phyloP scores from a whole-genome alignment of 2,888 invertebrate genomes.

The Gymnosoma rotundatum region DNA sequence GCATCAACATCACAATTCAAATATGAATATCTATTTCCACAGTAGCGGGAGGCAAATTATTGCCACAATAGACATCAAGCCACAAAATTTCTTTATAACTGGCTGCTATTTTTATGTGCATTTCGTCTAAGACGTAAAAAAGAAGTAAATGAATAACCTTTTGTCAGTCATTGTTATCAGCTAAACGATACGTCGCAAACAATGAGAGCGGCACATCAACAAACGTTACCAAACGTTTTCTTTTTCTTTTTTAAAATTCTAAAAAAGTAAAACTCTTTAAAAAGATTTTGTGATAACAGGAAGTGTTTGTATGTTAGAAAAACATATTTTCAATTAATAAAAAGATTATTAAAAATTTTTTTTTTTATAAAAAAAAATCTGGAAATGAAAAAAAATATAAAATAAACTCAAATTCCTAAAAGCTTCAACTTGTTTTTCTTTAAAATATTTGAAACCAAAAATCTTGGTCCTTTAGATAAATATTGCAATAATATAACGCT shows the following conservation, averaged over 20 bases:
- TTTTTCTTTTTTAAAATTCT: background rate
- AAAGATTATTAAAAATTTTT: background rate
- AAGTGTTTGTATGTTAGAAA: background rate
- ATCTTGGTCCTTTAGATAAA: too few relatives aligned
- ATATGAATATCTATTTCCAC: conserved; percentile 36
- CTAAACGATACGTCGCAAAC: conserved; percentile 51
- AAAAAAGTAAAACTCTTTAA: conserved; percentile 42
- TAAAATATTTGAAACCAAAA: too few relatives aligned
- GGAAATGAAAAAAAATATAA: too few relatives aligned
- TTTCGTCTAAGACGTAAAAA: conserved; percentile 41
- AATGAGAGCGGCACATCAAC: conserved; percentile 49
- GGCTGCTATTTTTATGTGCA: conserved; percentile 63
- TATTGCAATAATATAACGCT: too few relatives aligned
- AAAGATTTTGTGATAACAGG: conserved; percentile 26
- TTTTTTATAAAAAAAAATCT: too few relatives aligned
- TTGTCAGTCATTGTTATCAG: conserved; percentile 63
- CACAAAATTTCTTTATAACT: conserved; percentile 47
- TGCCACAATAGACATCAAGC: conserved; percentile 47
- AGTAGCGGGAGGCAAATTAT: conserved; percentile 56
- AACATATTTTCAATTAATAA: background rate
- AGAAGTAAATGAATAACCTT: conserved; percentile 61
- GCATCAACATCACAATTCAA: conserved; percentile 16
- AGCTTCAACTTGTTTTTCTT: too few relatives aligned
- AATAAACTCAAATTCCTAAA: too few relatives aligned
- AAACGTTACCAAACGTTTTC: conserved; percentile 45